Conservation (phyloP, 2,888 invertebrate species). For the Sceliomorpha sp. region DNA sequence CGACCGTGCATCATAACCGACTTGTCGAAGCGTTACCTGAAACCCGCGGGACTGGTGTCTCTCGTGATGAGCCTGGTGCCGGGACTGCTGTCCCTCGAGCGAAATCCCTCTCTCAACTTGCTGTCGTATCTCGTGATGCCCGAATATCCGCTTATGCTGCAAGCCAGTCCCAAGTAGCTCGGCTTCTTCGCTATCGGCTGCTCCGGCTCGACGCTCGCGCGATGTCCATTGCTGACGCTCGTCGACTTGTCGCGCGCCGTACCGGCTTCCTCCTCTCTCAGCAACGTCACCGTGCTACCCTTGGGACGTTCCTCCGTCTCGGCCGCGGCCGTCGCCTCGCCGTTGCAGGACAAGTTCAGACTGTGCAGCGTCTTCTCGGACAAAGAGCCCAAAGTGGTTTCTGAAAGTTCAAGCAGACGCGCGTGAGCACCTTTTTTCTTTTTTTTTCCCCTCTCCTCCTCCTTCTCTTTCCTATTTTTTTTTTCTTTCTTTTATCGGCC, state of each 20-base stretch:
- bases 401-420: conserved; percentile 78
- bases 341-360: conserved; percentile 80
- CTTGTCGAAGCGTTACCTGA: conserved; percentile 64
- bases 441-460: no score
- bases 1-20: no score
- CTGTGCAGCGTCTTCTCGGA: conserved; percentile 81
- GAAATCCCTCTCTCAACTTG: conserved; percentile 85
- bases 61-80: conserved; percentile 75
- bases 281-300: conserved; percentile 67
- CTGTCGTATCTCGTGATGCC: conserved; percentile 93
- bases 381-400: conserved; percentile 80
- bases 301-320: conserved; percentile 66
- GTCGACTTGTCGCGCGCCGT: no score
- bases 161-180: conserved; percentile 93
- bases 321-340: no score
- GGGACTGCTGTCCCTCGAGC: conserved; percentile 79
- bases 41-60: conserved; percentile 76
- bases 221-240: conserved; percentile 66
- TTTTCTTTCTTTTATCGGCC: no score
- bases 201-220: conserved; percentile 59
- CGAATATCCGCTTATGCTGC: conserved; percentile 94
- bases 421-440: no score
- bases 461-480: no score
- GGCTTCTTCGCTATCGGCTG: conserved; percentile 85
- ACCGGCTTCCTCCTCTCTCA: no score